Evolutionary conservation across 2,888 invertebrate genomes (phyloP).

Genomic region (Cyaniris semiargus): DNA sequence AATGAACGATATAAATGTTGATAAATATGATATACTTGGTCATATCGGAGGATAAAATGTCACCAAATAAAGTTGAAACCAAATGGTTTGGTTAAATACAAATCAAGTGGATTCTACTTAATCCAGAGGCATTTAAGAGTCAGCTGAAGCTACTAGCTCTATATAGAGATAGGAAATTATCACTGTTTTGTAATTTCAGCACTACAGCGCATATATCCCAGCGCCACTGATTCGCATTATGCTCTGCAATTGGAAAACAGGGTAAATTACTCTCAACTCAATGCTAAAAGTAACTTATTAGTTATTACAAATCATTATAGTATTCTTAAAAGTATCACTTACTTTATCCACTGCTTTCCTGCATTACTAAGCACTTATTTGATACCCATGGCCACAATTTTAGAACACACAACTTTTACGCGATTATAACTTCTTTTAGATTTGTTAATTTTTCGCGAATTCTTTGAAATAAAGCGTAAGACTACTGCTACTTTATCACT

Average conservation of each 20-base stretch:
- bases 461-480: background rate
- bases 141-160: too few species aligned
- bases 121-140: background rate
- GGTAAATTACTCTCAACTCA: too few species aligned
- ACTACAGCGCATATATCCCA: too few species aligned
- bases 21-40: background rate
- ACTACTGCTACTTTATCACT: too few species aligned
- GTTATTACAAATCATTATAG: too few species aligned
- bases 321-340: background rate
- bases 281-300: too few species aligned
- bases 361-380: background rate
- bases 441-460: background rate
- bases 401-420: background rate
- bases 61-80: slow-evolving; percentile 14
- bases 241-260: too few species aligned
- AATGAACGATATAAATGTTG: background rate
- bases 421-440: background rate
- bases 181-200: too few species aligned
- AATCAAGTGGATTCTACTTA: slow-evolving; percentile 26
- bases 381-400: background rate
- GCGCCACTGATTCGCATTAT: too few species aligned
- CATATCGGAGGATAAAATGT: background rate
- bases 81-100: background rate
- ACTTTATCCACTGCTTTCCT: background rate
- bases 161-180: too few species aligned